Evolutionary conservation across 2,888 invertebrate species (phyloP).

Genomic region (Leucoma salicis): DNA sequence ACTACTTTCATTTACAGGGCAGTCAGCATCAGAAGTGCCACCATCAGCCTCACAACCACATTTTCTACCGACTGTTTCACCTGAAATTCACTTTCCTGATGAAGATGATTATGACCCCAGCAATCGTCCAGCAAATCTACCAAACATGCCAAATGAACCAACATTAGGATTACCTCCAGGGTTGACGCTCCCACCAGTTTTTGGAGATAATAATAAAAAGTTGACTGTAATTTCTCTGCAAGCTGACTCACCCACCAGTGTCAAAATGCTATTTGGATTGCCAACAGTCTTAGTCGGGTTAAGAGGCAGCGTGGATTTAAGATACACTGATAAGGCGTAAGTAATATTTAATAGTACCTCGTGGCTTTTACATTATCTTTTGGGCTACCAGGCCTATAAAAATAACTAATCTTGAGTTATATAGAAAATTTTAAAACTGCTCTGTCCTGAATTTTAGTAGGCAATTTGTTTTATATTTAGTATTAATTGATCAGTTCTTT

Average conservation of each 20-base stretch:
- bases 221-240: conserved; percentile 84
- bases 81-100: conserved; percentile 61
- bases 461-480: no score
- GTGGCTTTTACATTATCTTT: no score
- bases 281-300: conserved; percentile 92
- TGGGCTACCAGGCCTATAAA: no score
- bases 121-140: conserved; percentile 51
- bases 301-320: conserved; percentile 92
- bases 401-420: no score
- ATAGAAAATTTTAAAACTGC: no score
- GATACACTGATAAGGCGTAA: conserved; percentile 91
- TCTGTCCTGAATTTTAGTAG: no score
- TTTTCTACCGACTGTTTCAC: conserved; percentile 75
- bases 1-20: conserved; percentile 45
- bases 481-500: no score
- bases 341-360: conserved; percentile 54
- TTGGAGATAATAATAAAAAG: conserved; percentile 67
- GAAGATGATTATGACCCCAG: conserved; percentile 67
- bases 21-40: conserved; percentile 26
- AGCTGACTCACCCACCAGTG: conserved; percentile 89
- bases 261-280: conserved; percentile 91
- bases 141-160: conserved; percentile 38
- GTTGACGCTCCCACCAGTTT: conserved; percentile 47
- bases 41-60: conserved; percentile 34
- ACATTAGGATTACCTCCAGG: conserved; percentile 52